These are phyloP conservation scores for Platalea minor DNA, from an alignment of 2,797 vertebrate species.

Conservation along the genomic window DNA sequence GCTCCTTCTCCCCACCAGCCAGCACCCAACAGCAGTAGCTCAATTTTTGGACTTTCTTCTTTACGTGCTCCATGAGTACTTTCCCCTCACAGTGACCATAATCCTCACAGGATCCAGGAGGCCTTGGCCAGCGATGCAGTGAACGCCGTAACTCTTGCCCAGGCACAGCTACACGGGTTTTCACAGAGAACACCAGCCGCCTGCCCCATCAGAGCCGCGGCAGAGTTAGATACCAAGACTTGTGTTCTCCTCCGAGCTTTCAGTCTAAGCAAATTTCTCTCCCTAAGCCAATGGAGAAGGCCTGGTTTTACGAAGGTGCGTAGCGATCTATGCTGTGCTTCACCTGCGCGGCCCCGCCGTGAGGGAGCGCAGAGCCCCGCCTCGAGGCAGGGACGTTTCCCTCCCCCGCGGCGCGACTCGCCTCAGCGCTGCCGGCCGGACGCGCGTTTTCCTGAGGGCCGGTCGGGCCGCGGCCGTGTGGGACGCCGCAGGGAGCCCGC, in stretches of 20 bases:
- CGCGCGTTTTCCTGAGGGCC: neutral
- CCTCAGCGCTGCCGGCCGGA: neutral
- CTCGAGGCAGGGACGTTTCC: too few relatives aligned
- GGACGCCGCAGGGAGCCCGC: neutral
- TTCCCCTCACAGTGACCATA: neutral
- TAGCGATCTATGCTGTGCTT: accelerated
- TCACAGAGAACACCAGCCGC: neutral
- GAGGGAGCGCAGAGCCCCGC: neutral
- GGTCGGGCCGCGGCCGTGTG: neutral
- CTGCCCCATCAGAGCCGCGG: accelerated
- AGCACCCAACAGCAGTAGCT: neutral
- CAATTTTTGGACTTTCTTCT: neutral
- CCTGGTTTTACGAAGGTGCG: neutral
- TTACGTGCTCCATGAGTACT: accelerated
- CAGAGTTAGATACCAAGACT: too few relatives aligned
- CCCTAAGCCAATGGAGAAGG: neutral
- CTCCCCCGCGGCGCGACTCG: neutral
- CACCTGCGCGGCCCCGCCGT: neutral
- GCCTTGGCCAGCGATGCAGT: accelerated
- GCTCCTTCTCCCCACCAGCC: neutral
- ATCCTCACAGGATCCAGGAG: neutral
- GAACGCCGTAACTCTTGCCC: neutral
- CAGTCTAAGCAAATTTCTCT: neutral
- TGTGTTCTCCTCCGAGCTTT: neutral
- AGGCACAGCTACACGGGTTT: neutral